Percentiles rank a stretch among this genome's conserved stretches.
Conservation (phyloP, 2,888 invertebrate genomes). For the Cantharis flavilabris region DNA sequence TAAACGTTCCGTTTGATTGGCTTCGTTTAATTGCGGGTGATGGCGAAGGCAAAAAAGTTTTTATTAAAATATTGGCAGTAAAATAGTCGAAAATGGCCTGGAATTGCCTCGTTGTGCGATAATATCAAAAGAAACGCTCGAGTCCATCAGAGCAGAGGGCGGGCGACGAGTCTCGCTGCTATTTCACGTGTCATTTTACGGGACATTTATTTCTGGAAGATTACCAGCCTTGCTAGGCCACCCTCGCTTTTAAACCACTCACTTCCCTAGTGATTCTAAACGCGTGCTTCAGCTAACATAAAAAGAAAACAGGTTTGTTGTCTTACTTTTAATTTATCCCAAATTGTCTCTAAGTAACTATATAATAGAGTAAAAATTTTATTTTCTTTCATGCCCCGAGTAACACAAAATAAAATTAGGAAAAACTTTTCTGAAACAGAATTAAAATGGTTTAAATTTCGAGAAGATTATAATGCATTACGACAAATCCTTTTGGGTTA, state of each 20-base stretch:
- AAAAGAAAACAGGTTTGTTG: neutral
- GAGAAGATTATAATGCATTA: conserved; percentile 1
- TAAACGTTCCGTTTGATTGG: neutral
- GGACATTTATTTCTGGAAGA: conserved; percentile 31
- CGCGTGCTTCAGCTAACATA: neutral
- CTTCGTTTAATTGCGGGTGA: neutral
- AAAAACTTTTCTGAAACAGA: neutral
- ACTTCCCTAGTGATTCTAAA: neutral
- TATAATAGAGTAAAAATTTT: neutral
- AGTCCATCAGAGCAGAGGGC: neutral
- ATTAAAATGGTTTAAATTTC: conserved; percentile 1
- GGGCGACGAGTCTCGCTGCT: conserved; percentile 18
- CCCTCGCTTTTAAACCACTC: conserved; percentile 25
- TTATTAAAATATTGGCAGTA: neutral
- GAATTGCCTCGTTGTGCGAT: neutral
- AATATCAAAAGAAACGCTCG: neutral
- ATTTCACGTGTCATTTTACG: conserved; percentile 32
- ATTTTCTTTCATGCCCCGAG: neutral
- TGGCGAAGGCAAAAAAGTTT: neutral
- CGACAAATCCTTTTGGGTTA: conserved; percentile 9
- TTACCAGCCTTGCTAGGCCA: conserved; percentile 19
- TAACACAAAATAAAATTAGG: neutral
- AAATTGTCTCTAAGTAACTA: neutral
- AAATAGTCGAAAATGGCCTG: neutral
- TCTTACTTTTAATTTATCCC: neutral